These are phyloP conservation scores for Microctenopoma lineatum DNA, from an alignment of 2,797 vertebrate species.

Conservation along the genomic window DNA sequence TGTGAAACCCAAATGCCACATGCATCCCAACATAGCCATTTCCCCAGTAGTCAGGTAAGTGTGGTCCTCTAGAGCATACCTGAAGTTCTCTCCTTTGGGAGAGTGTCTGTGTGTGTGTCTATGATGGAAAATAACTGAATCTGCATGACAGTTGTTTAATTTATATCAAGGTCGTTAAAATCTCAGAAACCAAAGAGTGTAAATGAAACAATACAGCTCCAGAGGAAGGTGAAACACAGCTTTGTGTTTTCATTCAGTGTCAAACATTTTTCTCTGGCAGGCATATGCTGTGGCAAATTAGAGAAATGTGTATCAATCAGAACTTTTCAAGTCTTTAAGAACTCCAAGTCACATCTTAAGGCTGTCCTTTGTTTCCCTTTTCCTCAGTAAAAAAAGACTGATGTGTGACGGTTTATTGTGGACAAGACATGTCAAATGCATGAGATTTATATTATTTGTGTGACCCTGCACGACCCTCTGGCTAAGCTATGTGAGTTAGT, in stretches of 20 bases:
- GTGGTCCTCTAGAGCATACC: constrained; percentile 1
- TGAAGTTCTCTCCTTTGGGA: constrained; percentile 8
- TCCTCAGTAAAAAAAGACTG: neutral
- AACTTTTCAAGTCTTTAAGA: neutral
- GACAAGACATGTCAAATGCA: neutral
- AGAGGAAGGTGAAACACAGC: constrained; percentile 12
- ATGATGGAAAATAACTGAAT: constrained; percentile 7
- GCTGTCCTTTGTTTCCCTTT: neutral
- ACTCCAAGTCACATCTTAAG: neutral
- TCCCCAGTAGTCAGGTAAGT: constrained; percentile 15
- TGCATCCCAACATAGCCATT: constrained; percentile 22
- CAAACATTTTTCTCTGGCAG: constrained; percentile 22
- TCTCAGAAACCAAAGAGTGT: neutral
- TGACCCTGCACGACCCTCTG: constrained; percentile 5
- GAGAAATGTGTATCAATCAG: constrained; percentile 11
- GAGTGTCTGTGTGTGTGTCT: constrained; percentile 8
- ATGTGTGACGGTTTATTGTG: neutral
- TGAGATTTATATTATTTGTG: constrained; percentile 4
- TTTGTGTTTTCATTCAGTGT: constrained; percentile 23
- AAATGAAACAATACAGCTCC: neutral
- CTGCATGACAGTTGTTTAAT: constrained; percentile 13
- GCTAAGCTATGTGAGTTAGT: neutral
- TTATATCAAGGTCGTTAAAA: constrained; percentile 1
- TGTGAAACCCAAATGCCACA: constrained; percentile 24
- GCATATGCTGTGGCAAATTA: constrained; percentile 14